Evolutionary conservation across 2,888 invertebrate species (phyloP).

Genomic region (Heliothis peltigera): DNA sequence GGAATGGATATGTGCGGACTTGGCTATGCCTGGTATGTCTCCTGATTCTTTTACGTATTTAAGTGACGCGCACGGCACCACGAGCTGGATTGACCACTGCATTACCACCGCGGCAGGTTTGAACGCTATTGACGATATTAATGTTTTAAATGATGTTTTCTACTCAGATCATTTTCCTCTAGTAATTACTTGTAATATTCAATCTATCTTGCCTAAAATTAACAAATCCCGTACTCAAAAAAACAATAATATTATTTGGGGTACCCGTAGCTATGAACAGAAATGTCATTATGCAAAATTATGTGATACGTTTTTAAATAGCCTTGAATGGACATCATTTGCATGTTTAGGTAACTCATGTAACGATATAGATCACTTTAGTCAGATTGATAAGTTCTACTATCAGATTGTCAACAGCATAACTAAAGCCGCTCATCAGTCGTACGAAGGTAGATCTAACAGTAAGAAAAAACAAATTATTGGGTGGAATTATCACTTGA

Average conservation of each 20-base stretch:
- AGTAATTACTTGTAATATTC: constrained; percentile 5
- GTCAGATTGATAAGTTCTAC: constrained; percentile 4
- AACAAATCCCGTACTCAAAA: background rate
- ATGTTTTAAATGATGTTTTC: constrained; percentile 14
- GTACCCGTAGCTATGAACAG: constrained; percentile 9
- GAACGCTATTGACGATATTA: constrained; percentile 3
- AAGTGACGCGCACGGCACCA: constrained; percentile 7
- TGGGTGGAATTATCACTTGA: constrained; percentile 19
- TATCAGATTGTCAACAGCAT: constrained; percentile 9
- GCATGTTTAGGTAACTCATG: background rate
- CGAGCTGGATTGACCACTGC: constrained; percentile 10
- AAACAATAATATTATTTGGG: constrained; percentile 24
- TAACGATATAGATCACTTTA: background rate
- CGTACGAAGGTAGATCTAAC: constrained; percentile 10
- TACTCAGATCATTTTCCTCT: constrained; percentile 20
- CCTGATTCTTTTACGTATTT: background rate
- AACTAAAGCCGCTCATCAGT: constrained; percentile 6
- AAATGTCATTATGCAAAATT: constrained; percentile 13
- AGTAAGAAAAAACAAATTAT: constrained; percentile 4
- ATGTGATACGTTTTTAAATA: constrained; percentile 7
- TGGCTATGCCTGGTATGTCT: background rate
- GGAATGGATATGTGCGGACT: constrained; percentile 13
- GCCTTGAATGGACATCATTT: background rate
- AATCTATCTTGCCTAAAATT: background rate
- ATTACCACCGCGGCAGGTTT: constrained; percentile 1